Evolutionary conservation across 37 sponge, comb jelly and placozoan species (phyloP).

Genomic region (Tethya wilhelma): DNA sequence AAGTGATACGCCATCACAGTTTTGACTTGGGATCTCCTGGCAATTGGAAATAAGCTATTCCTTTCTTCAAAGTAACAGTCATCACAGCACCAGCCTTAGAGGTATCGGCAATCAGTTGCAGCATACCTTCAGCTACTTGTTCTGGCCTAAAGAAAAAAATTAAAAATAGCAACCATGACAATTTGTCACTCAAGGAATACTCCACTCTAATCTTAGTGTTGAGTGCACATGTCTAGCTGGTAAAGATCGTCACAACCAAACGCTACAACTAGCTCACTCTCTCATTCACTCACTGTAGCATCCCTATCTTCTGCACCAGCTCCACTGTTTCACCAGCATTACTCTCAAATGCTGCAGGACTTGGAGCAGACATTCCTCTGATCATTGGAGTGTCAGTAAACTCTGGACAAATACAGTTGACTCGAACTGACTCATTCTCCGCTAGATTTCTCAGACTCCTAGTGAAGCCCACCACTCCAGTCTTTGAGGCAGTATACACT

Average conservation of each 20-base stretch:
- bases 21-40: slow-evolving; percentile 28
- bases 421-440: slow-evolving; percentile 53
- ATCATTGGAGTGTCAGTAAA: slow-evolving; percentile 66
- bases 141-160: slow-evolving; percentile 44
- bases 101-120: slow-evolving; percentile 44
- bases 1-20: too few species aligned
- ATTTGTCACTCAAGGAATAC: background rate
- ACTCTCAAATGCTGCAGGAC: background rate
- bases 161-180: background rate
- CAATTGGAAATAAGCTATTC: slow-evolving; percentile 2
- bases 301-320: background rate
- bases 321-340: background rate
- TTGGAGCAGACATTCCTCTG: background rate
- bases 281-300: background rate
- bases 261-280: background rate
- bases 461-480: slow-evolving; percentile 69
- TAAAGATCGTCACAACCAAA: too few species aligned
- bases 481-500: slow-evolving; percentile 67
- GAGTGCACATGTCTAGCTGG: too few species aligned
- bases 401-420: slow-evolving; percentile 83
- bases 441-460: slow-evolving; percentile 27
- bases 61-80: slow-evolving; percentile 32
- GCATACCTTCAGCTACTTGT: slow-evolving; percentile 54
- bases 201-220: too few species aligned
- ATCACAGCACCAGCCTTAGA: slow-evolving; percentile 49